Percentiles rank a stretch among this genome's conserved stretches.
Conservation (phyloP, 2,888 invertebrate species). For the Euzophera pinguis region DNA sequence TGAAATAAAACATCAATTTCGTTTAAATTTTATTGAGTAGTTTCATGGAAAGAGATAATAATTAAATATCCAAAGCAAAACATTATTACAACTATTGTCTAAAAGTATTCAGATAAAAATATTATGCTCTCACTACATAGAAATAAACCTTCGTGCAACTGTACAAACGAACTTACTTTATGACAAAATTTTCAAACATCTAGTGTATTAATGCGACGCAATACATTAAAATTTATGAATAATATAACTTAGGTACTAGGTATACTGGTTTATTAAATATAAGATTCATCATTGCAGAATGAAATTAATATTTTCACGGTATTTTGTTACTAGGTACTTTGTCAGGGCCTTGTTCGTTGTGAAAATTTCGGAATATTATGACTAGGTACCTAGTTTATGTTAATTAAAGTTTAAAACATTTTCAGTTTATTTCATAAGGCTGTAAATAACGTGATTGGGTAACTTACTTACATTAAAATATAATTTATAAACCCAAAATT, state of each 20-base stretch:
- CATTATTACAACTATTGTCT: conserved; percentile 50
- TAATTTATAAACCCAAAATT: too few species aligned
- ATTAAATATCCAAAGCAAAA: conserved; percentile 63
- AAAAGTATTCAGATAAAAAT: conserved; percentile 51
- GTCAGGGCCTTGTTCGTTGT: too few species aligned
- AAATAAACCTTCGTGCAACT: conserved; percentile 58
- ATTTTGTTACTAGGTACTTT: too few species aligned
- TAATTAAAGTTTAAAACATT: too few species aligned
- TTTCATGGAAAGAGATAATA: conserved; percentile 60
- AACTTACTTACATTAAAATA: too few species aligned
- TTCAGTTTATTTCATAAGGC: too few species aligned
- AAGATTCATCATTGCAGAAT: background rate
- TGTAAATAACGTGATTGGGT: too few species aligned
- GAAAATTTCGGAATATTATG: too few species aligned
- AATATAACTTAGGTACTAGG: conserved; percentile 11
- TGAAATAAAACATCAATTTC: conserved; percentile 33
- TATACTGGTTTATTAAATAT: background rate
- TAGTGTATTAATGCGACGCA: conserved; percentile 34
- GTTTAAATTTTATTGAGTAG: conserved; percentile 67
- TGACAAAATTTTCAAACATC: conserved; percentile 37
- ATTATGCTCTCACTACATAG: conserved; percentile 45
- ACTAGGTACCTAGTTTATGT: too few species aligned
- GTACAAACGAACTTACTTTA: conserved; percentile 62
- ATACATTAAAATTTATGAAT: conserved; percentile 26
- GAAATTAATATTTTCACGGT: too few species aligned